These are phyloP conservation scores for Leptothorax acervorum DNA, from an alignment of 2,888 invertebrate genomes.

Conservation along the genomic window DNA sequence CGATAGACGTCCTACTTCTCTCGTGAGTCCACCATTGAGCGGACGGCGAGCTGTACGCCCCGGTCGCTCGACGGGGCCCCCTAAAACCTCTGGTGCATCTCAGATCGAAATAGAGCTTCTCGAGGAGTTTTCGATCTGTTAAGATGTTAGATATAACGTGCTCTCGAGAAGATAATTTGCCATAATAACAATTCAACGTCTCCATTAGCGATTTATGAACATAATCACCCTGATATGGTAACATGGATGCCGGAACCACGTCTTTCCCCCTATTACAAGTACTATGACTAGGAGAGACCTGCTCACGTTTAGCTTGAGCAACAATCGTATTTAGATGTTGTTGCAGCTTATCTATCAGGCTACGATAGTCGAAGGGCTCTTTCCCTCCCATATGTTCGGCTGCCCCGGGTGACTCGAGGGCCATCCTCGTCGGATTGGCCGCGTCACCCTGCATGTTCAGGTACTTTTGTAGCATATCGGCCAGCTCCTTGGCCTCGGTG, in stretches of 20 bases:
- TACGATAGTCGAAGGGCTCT: conserved; percentile 87
- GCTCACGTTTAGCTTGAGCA: conserved; percentile 77
- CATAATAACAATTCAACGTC: conserved; percentile 90
- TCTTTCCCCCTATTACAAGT: conserved; percentile 14
- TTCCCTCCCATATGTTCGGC: conserved; percentile 58
- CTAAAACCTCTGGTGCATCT: conserved; percentile 89
- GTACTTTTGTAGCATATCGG: conserved; percentile 90
- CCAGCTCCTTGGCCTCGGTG: conserved; percentile 87
- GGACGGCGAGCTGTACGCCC: conserved; percentile 82
- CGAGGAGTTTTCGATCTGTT: conserved; percentile 91
- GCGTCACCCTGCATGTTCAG: conserved; percentile 87
- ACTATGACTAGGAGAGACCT: neutral
- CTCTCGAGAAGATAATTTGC: conserved; percentile 89
- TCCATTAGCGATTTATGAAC: conserved; percentile 89
- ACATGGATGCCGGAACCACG: conserved; percentile 82
- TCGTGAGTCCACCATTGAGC: conserved; percentile 78
- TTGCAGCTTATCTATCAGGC: conserved; percentile 89
- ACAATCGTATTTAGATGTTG: conserved; percentile 87
- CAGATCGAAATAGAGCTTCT: conserved; percentile 91
- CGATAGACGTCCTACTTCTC: conserved; percentile 67
- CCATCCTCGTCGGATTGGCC: conserved; percentile 73
- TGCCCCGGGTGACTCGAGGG: conserved; percentile 1
- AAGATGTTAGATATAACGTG: conserved; percentile 91
- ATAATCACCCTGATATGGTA: conserved; percentile 86
- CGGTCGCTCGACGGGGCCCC: conserved; percentile 83